Conservation (phyloP, 2,113 vertebrate species). For the Acanthisitta chloris region DNA sequence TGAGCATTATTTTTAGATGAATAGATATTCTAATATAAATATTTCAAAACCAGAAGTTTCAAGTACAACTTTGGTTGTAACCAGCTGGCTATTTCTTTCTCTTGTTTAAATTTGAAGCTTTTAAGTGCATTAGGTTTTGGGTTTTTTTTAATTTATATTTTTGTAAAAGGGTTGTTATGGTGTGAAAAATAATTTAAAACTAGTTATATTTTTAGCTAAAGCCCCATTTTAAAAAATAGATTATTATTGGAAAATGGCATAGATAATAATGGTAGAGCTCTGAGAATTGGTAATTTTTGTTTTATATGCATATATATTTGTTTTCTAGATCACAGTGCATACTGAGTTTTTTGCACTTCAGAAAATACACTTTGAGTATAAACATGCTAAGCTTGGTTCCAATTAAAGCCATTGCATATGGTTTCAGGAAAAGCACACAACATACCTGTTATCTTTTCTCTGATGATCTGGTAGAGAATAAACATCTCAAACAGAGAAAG, state of each 20-base stretch:
- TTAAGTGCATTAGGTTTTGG: neutral
- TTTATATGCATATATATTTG: neutral
- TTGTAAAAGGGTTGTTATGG: neutral
- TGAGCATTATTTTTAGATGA: neutral
- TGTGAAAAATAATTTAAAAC: neutral
- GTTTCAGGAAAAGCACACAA: neutral
- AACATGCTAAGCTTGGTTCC: neutral
- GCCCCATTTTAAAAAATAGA: rapidly evolving
- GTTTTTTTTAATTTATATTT: neutral
- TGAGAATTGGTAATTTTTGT: neutral
- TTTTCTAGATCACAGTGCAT: neutral
- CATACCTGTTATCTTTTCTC: neutral
- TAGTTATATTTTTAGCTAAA: neutral
- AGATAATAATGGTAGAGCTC: neutral
- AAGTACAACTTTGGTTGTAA: neutral
- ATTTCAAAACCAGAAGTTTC: neutral
- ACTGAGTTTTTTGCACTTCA: neutral
- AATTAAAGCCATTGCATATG: neutral
- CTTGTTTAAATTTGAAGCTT: neutral
- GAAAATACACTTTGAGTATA: neutral
- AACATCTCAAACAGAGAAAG: neutral
- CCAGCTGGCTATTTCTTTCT: neutral
- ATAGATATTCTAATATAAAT: neutral
- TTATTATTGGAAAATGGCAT: neutral
- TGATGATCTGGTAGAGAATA: neutral